These are phyloP conservation scores for Nasonia oneida DNA, from an alignment of 2,888 invertebrate species.

Conservation along the genomic window DNA sequence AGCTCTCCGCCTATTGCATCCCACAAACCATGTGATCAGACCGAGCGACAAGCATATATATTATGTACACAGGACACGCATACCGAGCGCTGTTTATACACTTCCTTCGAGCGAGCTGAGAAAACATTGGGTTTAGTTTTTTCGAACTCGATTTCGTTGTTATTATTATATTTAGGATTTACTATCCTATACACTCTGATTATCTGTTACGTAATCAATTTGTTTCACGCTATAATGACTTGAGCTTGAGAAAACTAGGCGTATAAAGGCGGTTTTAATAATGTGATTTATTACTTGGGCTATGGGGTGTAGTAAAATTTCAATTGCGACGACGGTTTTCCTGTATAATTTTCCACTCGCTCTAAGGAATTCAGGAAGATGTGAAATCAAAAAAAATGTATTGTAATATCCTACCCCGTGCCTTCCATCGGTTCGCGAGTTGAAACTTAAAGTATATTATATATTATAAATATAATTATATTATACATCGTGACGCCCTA, in stretches of 20 bases:
- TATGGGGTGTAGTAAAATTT: neutral
- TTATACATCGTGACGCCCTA: conserved; percentile 53
- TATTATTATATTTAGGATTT: neutral
- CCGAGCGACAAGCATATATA: neutral
- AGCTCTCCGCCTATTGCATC: neutral
- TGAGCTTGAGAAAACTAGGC: conserved; percentile 1
- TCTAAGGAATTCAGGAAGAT: conserved; percentile 41
- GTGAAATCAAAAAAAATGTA: conserved; percentile 43
- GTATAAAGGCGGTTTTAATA: neutral
- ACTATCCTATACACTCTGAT: too few relatives aligned
- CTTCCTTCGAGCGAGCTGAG: neutral
- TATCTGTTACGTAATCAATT: too few relatives aligned
- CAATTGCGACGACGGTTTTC: neutral
- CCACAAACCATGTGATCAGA: neutral
- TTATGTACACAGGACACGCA: neutral
- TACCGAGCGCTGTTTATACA: neutral
- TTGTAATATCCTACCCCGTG: conserved; percentile 76
- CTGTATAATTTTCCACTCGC: conserved; percentile 6
- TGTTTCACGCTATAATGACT: neutral
- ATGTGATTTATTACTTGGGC: neutral
- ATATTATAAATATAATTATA: conserved; percentile 55
- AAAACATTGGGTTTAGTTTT: neutral
- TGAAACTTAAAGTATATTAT: conserved; percentile 56
- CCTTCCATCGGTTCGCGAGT: conserved; percentile 76
- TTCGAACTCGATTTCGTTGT: conserved; percentile 7